These are phyloP conservation scores for Dufourea novaeangliae DNA, from an alignment of 1,140 invertebrate genomes.

Conservation along the genomic window DNA sequence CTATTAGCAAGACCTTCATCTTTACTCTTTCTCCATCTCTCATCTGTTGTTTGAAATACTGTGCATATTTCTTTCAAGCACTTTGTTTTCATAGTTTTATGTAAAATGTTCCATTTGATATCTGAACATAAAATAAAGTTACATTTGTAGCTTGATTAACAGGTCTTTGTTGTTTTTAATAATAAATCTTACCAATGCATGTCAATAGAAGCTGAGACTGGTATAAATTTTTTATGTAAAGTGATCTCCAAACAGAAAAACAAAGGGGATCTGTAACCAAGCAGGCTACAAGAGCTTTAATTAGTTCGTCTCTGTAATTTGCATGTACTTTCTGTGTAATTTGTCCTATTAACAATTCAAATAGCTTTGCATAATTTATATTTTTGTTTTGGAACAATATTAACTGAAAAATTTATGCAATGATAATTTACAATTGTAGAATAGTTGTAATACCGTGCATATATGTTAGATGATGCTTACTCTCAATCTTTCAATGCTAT, in stretches of 20 bases:
- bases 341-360: slow-evolving; percentile 80
- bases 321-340: slow-evolving; percentile 73
- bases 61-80: slow-evolving; percentile 69
- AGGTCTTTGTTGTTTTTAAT: not conserved
- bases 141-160: not conserved
- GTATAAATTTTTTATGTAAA: slow-evolving; percentile 82
- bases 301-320: slow-evolving; percentile 77
- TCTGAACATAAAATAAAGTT: slow-evolving; percentile 61
- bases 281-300: slow-evolving; percentile 79
- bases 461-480: slow-evolving; percentile 67
- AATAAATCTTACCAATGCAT: slow-evolving; percentile 78
- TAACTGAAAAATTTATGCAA: slow-evolving; percentile 67
- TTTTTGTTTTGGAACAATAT: slow-evolving; percentile 76
- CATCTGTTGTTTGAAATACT: slow-evolving; percentile 69
- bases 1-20: slow-evolving; percentile 68
- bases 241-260: slow-evolving; percentile 82
- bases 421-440: slow-evolving; percentile 15
- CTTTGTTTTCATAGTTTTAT: slow-evolving; percentile 64
- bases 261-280: slow-evolving; percentile 80
- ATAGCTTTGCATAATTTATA: slow-evolving; percentile 74
- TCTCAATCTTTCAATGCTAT: slow-evolving; percentile 77
- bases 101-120: slow-evolving; percentile 68
- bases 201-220: slow-evolving; percentile 79
- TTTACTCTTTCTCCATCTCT: slow-evolving; percentile 75
- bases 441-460: not conserved